Evolutionary conservation across 2,113 vertebrate genomes (phyloP).

Genomic region (Paracanthobrama guichenoti): DNA sequence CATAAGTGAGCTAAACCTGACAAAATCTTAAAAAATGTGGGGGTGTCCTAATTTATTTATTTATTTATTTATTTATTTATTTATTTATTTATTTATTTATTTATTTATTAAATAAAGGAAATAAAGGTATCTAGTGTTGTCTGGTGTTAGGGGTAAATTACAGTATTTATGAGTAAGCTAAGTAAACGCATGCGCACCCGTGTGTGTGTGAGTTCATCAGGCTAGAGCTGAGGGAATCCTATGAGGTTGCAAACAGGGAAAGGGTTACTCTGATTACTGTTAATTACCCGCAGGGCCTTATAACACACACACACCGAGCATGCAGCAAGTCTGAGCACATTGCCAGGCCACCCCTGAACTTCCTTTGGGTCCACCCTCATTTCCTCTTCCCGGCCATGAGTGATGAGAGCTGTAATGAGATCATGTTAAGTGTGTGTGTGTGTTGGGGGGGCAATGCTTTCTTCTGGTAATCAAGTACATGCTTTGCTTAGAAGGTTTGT

Average conservation of each 20-base stretch:
- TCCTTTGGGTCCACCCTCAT: slow-evolving; percentile 57
- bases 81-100: too few relatives aligned
- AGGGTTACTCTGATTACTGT: slow-evolving; percentile 58
- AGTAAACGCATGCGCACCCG: background rate
- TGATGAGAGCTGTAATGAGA: slow-evolving; percentile 55
- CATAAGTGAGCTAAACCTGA: too few relatives aligned
- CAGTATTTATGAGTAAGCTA: too few relatives aligned
- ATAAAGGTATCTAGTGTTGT: too few relatives aligned
- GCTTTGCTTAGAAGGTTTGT: background rate
- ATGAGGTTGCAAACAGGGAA: slow-evolving; percentile 49
- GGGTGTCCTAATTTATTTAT: too few relatives aligned
- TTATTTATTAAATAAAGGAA: too few relatives aligned
- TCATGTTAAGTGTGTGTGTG: slow-evolving; percentile 24
- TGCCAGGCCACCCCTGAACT: slow-evolving; percentile 55
- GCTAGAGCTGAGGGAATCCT: slow-evolving; percentile 47
- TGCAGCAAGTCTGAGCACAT: slow-evolving; percentile 28
- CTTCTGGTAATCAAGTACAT: slow-evolving; percentile 12
- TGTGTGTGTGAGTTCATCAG: slow-evolving; percentile 50
- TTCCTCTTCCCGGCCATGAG: slow-evolving; percentile 55
- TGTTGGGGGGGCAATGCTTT: slow-evolving; percentile 1
- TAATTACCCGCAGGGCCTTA: slow-evolving; percentile 57
- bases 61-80: too few relatives aligned
- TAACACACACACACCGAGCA: slow-evolving; percentile 47
- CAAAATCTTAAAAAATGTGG: too few relatives aligned
- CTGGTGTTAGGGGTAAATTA: too few relatives aligned